Evolutionary conservation across 35 echinoderm and acorn worm species (phyloP), one percentile per base, ranked within the genome.

Genomic region (Diadema setosum): DNA sequence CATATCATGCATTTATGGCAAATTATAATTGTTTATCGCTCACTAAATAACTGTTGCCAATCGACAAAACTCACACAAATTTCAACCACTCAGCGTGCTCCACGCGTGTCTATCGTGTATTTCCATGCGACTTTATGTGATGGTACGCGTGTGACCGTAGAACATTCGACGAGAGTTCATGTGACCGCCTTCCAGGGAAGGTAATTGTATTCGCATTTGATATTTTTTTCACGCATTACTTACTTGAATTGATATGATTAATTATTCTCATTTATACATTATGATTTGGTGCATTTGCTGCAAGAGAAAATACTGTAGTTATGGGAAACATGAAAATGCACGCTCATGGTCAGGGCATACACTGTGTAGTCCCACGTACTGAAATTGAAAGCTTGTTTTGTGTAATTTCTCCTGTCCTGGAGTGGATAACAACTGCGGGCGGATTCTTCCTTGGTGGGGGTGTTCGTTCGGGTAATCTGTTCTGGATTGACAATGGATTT

Each of bases 1-100:
- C 15, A 34, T 36, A 35, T 23, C 16, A 75, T 32, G 4, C 37
- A 5, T 32, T 5, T 31, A 75, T 32, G 8, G 25, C n/a, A 32
- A 70, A 18, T 7, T 5, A 75, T 17, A 27, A 27, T 75, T 32
- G 26, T 23, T 37, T 17, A 78, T 31, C n/a, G n/a, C n/a, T n/a
- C n/a, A n/a, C n/a, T n/a, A n/a, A 78, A 20, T 70, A 15, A 70
- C 12, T 70, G 32, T 78, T 30, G 11, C 81, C 25, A 65, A 15
- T 58, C 16, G 5, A 27, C 20, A 39, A 59, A 81, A 78, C 5
- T 33, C 87, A 89, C 58, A 24, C 37, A 81, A 89, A 80, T 70
- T 89, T 55, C 59, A 80, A 89, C 87, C 87, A 89, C 23, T 89
- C 87, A 89, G 87, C 70, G 87, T 89, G 87, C 87, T 81, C 87